Evolutionary conservation across 2,888 invertebrate species (phyloP).

Genomic region (Cosmia trapezina): DNA sequence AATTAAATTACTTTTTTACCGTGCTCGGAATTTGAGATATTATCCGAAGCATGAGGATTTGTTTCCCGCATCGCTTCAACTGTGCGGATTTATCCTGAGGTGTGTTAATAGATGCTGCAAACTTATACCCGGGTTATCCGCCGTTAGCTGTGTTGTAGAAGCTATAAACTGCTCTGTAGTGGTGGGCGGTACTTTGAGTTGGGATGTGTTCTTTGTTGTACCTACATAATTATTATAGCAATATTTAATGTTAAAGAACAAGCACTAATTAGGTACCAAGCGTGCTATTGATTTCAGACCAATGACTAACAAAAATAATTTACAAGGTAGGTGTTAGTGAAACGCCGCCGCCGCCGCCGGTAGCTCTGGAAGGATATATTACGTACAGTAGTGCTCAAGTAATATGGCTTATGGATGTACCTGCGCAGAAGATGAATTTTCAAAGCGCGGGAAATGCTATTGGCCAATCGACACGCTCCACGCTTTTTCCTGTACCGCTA

Average conservation of each 20-base stretch:
- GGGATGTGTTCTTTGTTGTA: not conserved
- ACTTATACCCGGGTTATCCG: conserved; percentile 9
- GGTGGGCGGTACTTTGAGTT: not conserved
- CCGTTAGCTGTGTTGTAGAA: conserved; percentile 9
- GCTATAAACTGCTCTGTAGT: not conserved
- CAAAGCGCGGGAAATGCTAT: too few species aligned
- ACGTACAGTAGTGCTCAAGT: too few species aligned
- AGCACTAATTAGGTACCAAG: too few species aligned
- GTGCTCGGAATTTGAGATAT: conserved; percentile 25
- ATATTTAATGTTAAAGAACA: not conserved
- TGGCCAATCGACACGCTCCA: too few species aligned
- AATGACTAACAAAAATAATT: not conserved
- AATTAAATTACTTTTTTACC: too few species aligned
- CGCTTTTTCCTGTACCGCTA: too few species aligned
- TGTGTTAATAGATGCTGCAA: conserved; percentile 30
- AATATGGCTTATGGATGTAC: too few species aligned
- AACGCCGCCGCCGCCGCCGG: not conserved
- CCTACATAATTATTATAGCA: not conserved
- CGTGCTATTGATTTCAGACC: not conserved
- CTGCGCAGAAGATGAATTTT: too few species aligned
- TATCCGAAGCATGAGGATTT: conserved; percentile 39
- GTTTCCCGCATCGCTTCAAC: conserved; percentile 14
- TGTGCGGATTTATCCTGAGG: not conserved
- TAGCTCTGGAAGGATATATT: not conserved
- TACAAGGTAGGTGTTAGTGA: not conserved